These are phyloP conservation scores for Protodeltote pygarga DNA, from an alignment of 2,888 invertebrate genomes.

Conservation along the genomic window DNA sequence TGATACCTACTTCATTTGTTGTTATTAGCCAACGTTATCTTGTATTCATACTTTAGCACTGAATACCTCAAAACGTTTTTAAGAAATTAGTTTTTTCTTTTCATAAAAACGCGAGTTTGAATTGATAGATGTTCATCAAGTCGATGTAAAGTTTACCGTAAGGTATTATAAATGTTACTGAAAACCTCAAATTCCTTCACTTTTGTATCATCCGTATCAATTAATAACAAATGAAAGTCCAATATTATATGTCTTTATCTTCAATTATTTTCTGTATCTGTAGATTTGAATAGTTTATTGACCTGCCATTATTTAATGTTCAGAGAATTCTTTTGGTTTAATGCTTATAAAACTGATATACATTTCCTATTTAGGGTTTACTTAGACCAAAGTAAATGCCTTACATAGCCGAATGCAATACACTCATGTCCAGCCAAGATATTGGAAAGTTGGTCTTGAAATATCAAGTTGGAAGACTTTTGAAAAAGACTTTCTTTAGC, in stretches of 20 bases:
- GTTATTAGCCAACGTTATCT: constrained; percentile 60
- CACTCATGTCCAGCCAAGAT: constrained; percentile 63
- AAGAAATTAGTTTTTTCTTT: constrained; percentile 40
- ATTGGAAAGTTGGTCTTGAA: constrained; percentile 50
- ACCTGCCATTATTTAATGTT: constrained; percentile 4
- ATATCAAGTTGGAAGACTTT: constrained; percentile 59
- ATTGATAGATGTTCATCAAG: constrained; percentile 31
- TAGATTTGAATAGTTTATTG: constrained; percentile 15
- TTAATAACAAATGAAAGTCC: background rate
- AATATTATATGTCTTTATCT: constrained; percentile 1
- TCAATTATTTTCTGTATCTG: background rate
- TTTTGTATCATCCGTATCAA: background rate
- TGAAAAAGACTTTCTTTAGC: constrained; percentile 54
- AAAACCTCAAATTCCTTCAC: constrained; percentile 4
- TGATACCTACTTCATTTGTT: constrained; percentile 56
- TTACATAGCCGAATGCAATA: constrained; percentile 54
- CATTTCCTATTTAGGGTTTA: constrained; percentile 55
- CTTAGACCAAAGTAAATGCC: constrained; percentile 59
- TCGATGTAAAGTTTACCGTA: constrained; percentile 47
- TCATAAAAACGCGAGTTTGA: constrained; percentile 30
- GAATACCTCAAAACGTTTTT: constrained; percentile 34
- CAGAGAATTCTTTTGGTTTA: constrained; percentile 1
- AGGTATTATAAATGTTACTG: constrained; percentile 34
- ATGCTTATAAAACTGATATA: constrained; percentile 17
- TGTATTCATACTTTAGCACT: constrained; percentile 39